Evolutionary conservation across 37 sponge, comb jelly and placozoan species (phyloP), one percentile per base, ranked within the genome.

Genomic region (Petrosia ficiformis): DNA sequence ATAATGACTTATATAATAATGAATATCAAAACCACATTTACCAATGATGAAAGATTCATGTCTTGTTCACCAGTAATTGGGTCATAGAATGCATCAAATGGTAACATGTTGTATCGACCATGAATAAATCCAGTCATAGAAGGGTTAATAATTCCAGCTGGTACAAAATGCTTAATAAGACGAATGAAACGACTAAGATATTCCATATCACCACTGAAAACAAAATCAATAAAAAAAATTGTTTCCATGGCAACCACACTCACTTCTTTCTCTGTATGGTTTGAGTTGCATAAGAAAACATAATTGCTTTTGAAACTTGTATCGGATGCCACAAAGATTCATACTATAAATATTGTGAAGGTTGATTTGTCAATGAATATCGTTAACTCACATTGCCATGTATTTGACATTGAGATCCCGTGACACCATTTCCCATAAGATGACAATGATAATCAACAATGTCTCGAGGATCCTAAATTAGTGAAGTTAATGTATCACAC

Each of bases 381-480:
- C 11, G 14, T 61, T 68, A 14, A 60, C 71, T 76, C 65, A 87
- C 82, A 3, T 75, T 76, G 4, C 70, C 48, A 57, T 91, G 87
- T 21, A 91, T 28, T 76, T 37, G 65, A 79, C 91, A 90, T 2
- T 71, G 73, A 21, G 92, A 86, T 0, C 89, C 93, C 3, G 74
- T 39, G 67, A 85, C 90, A 16, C 83, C 86, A 59, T 93, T 87
- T 14, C 95, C 95, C 2, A 94, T 79, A 25, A 94, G 35, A 70
- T 94, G 95, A 14, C 82, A 81, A 70, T 94, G 95, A 60, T 94
- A 94, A 78, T 94, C 95, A 30, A 94, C 85, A 14, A 90, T 59
- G 33, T 90, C 88, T 39, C 42, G 26, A 0, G 87, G 84, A 69
- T 73, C 77, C 90, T 88, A 66, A 19, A 8, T 19, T 19, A 48